Base-by-base conservation (phyloP, 2,888 invertebrate genomes). In the Lepetodrilus schrolli region DNA sequence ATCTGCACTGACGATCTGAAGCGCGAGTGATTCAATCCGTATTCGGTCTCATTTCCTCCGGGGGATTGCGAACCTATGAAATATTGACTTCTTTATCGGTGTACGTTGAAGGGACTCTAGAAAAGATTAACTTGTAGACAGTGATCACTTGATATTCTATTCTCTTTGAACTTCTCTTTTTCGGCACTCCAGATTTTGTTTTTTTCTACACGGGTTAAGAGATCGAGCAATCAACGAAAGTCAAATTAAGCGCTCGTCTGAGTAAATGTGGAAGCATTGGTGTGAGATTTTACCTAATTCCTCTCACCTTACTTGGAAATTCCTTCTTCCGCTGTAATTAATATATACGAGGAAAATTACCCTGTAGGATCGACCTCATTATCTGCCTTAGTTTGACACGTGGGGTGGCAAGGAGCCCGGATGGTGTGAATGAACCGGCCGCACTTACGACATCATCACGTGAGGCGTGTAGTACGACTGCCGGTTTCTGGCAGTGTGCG, bases 281-380 rank as follows among this genome's bases (percentile, higher is more conserved):
- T 58, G 58, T 30, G 26, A 34, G 34, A 58, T 30, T 58, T 58
- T 58, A 58, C 58, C 58, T 58, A 58, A 58, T 58, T 58, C 58
- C 58, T 58, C 58, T 58, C 58, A 30, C 58, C 58, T 58, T 13
- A 17, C 58, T 4, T 0, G 30, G 58, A 58, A 58, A 30, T 26
- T 30, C 7, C 58, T 30, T 34, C 58, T 58, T 58, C 30, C 58
- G 58, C 30, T n/a, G 58, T 58, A 58, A 58, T 58, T 58, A 58
- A 58, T 58, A 58, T 58, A 58, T 58, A 58, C 58, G 58, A 58
- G 58, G 58, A 30, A 58, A 58, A 58, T 58, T 58, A 58, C 58
- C 58, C 58, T 34, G 58, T 58, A 58, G 58, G 3, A 26, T 34
- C 58, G 58, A 34, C 58, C 58, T 58, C 58, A 58, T 58, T 58